These are phyloP conservation scores for Falco punctatus DNA, from an alignment of 2,113 vertebrate genomes.

Conservation along the genomic window DNA sequence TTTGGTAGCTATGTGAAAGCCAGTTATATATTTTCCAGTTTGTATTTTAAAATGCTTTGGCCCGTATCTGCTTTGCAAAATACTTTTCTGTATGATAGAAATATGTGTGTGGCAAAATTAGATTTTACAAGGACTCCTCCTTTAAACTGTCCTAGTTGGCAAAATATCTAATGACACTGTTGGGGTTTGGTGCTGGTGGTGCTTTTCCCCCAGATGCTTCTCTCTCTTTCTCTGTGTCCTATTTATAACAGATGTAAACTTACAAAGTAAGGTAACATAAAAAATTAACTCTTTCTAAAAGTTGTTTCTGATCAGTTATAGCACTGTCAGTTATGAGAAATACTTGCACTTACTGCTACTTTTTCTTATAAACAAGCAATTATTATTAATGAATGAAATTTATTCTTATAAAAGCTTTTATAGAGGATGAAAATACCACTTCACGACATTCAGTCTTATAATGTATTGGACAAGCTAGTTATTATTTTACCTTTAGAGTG, in stretches of 20 bases:
- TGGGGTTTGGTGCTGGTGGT: neutral
- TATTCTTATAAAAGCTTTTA: neutral
- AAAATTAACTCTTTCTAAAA: neutral
- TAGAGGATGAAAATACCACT: neutral
- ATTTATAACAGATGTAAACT: neutral
- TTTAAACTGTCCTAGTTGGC: neutral
- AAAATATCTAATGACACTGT: neutral
- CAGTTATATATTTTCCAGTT: neutral
- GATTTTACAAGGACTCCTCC: neutral
- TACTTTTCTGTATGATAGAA: neutral
- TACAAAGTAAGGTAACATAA: neutral
- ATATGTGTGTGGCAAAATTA: neutral
- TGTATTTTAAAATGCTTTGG: neutral
- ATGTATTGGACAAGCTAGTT: neutral
- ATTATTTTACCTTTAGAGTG: neutral
- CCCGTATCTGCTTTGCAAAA: neutral
- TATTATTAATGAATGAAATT: neutral
- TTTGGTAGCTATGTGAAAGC: neutral
- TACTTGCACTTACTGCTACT: neutral
- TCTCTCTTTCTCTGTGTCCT: neutral
- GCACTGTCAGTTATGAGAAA: neutral
- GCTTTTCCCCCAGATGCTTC: neutral
- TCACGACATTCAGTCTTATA: neutral
- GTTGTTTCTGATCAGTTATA: neutral
- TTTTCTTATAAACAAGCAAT: neutral